Evolutionary conservation across 2,797 vertebrate species (phyloP).

Genomic region (Picus viridis): DNA sequence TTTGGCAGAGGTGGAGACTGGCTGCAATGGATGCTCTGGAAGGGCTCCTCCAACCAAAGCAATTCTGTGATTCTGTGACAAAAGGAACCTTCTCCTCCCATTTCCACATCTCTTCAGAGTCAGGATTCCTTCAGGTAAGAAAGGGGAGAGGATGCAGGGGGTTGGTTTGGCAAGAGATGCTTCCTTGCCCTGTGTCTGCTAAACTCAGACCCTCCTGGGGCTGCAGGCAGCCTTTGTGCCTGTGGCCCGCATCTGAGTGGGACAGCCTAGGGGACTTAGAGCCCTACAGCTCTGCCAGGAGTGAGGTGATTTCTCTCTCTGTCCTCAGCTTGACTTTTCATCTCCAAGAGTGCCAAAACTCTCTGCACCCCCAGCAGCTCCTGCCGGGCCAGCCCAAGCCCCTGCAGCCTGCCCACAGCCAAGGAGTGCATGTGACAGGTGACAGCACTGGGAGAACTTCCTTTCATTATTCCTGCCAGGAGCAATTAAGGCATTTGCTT

Average conservation of each 20-base stretch:
- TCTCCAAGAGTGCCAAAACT: background rate
- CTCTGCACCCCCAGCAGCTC: background rate
- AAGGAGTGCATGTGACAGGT: background rate
- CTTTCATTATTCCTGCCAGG: slow-evolving; percentile 8
- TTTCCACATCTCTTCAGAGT: background rate
- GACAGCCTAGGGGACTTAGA: background rate
- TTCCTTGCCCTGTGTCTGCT: background rate
- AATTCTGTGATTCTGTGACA: no score
- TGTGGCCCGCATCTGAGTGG: background rate
- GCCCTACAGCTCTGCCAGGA: background rate
- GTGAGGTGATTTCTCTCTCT: background rate
- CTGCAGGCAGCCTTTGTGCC: background rate
- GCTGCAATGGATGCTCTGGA: no score
- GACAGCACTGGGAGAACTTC: background rate
- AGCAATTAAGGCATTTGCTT: background rate
- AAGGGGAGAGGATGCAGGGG: background rate
- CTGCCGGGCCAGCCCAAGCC: background rate
- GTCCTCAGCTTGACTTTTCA: background rate
- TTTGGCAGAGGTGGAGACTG: no score
- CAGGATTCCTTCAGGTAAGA: background rate
- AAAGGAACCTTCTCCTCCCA: background rate
- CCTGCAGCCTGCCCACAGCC: rapidly evolving
- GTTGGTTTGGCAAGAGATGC: background rate
- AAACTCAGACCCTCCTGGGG: rapidly evolving
- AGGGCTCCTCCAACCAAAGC: no score